Evolutionary conservation across 2,888 invertebrate species (phyloP), one percentile per base, ranked within the genome.

Genomic region (Laspeyria flexula): DNA sequence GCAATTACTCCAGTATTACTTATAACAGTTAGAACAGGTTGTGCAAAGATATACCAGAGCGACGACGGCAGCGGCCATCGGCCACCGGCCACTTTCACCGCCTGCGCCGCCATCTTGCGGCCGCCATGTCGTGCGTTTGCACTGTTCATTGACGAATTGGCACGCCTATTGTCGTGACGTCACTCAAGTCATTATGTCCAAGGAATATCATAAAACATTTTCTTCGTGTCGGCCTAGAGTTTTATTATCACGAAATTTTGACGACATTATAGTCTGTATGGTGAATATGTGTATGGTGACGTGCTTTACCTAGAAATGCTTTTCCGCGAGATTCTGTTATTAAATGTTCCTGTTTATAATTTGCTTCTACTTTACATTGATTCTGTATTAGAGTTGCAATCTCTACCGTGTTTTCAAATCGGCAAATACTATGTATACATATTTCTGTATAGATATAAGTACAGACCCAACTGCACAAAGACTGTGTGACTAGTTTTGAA

Each of bases 31-130:
- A 71, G 68, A 73, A 74, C 79, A 74, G 78, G 77, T 80, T 81
- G 75, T 71, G 68, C 69, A 76, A 77, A 71, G 75, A 77, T 76
- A 73, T 63, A 63, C 70, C 62, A 71, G 67, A 75, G 62, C 62
- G 53, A 43, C 55, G 52, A 45, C 55, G 58, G 60, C 54, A 52
- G 65, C 75, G 72, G 72, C 78, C 74, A 73, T 77, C 81, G 78
- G 76, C 75, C 81, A 81, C 79, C 73, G 82, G 72, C 78, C 87
- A 88, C 90, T 90, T 90, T 90, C 90, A 90, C 89, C 88, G 74
- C 76, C n/a, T n/a, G 85, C 88, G 73, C 76, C 85, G 79, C 89
- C 90, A 90, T 90, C 81, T 90, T 90, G 86, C 63, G 71, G 74
- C 80, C 71, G 81, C 81, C 79, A 79, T 81, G 81, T 79, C 76